Evolutionary conservation across 2,888 invertebrate species (phyloP), one percentile per base, ranked within the genome.

Genomic region (Sarcophaga rosellei): DNA sequence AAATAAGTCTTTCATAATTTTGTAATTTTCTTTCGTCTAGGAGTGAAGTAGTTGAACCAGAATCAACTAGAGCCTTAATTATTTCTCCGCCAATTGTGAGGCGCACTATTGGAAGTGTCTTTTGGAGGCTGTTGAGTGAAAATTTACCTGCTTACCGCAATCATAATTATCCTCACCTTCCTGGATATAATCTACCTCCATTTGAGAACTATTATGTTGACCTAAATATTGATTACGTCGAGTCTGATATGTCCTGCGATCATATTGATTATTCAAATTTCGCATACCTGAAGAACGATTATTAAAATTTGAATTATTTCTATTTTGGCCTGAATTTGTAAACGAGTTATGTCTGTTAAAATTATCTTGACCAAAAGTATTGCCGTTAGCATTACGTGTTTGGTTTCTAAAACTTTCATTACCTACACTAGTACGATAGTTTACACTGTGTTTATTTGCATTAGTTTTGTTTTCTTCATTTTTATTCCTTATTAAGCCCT

Each of bases 1-100:
- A 21, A 65, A 44, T 12, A 61, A 66, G 23, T 8, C 81, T 35
- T 78, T 70, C 59, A 47, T 75, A 87, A 74, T n/a, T n/a, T n/a
- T n/a, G n/a, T n/a, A n/a, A n/a, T 76, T 72, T 80, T 62, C 66
- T 59, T 61, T 84, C 10, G 59, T 84, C 73, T 62, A 87, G 15
- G 23, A 84, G 35, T 23, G 79, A 80, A 21, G 83, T 86, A 17
- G 82, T 86, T 35, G 72, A 86, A 11, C 84, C 84, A n/a, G 86
- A 84, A 47, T 84, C 81, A 62, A 84, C 74, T 21, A 86, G 59
- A 5, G 78, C 62, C 62, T 59, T 76, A 23, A 80, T 76, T 62
- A 25, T 79, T 2, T 84, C 63, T 15, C 63, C 65, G 25, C 62
- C 80, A 2, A 81, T 73, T 15, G 75, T 73, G 12, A 86, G 72